Percentiles rank a stretch among this genome's conserved stretches.
Conservation (phyloP, 1,140 invertebrate genomes). For the Danaus melanippus region DNA sequence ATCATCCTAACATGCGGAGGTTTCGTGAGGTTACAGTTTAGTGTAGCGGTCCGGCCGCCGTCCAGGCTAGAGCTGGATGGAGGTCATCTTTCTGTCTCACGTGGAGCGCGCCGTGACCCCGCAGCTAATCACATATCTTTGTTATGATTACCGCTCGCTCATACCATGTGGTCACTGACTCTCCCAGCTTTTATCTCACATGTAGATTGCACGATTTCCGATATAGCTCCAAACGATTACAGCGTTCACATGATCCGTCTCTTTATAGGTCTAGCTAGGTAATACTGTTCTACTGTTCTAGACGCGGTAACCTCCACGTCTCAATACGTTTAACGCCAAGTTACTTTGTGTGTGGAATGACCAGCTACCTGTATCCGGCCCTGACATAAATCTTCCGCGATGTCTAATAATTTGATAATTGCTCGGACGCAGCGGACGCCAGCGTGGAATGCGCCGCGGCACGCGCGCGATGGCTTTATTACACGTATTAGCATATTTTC, state of each 20-base stretch:
- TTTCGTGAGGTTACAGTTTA: slow-evolving; percentile 71
- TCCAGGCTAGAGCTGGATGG: slow-evolving; percentile 36
- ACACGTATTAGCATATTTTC: slow-evolving; percentile 52
- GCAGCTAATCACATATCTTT: slow-evolving; percentile 67
- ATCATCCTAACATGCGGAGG: slow-evolving; percentile 59
- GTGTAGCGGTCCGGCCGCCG: slow-evolving; percentile 66
- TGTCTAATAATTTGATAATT: slow-evolving; percentile 55
- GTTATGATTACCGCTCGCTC: slow-evolving; percentile 65
- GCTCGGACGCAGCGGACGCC: slow-evolving; percentile 31
- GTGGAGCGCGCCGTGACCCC: slow-evolving; percentile 63
- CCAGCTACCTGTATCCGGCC: slow-evolving; percentile 29
- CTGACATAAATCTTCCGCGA: slow-evolving; percentile 44
- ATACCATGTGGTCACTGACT: slow-evolving; percentile 60
- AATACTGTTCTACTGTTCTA: too few relatives aligned
- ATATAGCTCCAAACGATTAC: slow-evolving; percentile 11
- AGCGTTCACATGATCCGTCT: too few relatives aligned
- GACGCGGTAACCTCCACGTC: too few relatives aligned
- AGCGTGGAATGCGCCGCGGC: slow-evolving; percentile 42
- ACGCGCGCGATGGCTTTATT: slow-evolving; percentile 56
- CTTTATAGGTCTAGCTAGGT: too few relatives aligned
- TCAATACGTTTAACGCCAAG: too few relatives aligned
- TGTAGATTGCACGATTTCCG: slow-evolving; percentile 27
- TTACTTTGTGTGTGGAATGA: too few relatives aligned
- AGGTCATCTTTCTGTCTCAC: slow-evolving; percentile 45
- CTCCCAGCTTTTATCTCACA: slow-evolving; percentile 30